Evolutionary conservation across 1,140 invertebrate genomes (phyloP).

Genomic region (Asbolus verrucosus): DNA sequence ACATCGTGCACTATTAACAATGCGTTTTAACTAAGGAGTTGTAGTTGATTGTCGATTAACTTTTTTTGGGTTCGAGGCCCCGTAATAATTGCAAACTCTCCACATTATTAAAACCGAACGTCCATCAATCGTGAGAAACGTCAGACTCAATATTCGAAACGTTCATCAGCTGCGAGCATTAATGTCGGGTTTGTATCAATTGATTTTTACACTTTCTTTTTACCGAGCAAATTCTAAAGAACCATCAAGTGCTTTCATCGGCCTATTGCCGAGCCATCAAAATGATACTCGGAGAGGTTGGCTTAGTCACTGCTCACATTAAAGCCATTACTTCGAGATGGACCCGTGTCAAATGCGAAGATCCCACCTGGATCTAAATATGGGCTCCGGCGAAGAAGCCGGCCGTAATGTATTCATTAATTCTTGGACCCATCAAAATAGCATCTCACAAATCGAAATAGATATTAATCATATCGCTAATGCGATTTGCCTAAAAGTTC

Average conservation of each 20-base stretch:
- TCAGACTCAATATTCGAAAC: conserved; percentile 40
- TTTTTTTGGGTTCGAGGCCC: background rate
- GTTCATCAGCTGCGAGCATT: conserved; percentile 35
- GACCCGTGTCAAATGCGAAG: conserved; percentile 24
- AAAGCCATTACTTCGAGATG: conserved; percentile 27
- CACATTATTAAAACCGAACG: conserved; percentile 39
- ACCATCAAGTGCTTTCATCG: conserved; percentile 35
- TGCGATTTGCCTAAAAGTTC: conserved; percentile 13
- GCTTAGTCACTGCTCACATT: conserved; percentile 31
- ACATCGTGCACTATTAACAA: conserved; percentile 37
- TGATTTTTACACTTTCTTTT: conserved; percentile 39
- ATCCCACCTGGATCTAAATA: conserved; percentile 27
- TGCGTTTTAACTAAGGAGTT: conserved; percentile 36
- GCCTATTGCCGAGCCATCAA: conserved; percentile 36
- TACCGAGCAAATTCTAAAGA: conserved; percentile 35
- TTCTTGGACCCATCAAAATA: conserved; percentile 17
- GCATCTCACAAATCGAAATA: background rate
- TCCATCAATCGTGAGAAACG: conserved; percentile 46
- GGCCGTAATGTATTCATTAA: conserved; percentile 10
- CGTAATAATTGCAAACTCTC: conserved; percentile 24
- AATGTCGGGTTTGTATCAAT: conserved; percentile 33
- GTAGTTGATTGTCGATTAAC: conserved; percentile 39
- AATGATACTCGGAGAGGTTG: conserved; percentile 36
- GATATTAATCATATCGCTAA: conserved; percentile 21
- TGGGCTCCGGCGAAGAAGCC: background rate